Evolutionary conservation across 2,113 vertebrate genomes (phyloP).

Genomic region (Pelmatolapia mariae): DNA sequence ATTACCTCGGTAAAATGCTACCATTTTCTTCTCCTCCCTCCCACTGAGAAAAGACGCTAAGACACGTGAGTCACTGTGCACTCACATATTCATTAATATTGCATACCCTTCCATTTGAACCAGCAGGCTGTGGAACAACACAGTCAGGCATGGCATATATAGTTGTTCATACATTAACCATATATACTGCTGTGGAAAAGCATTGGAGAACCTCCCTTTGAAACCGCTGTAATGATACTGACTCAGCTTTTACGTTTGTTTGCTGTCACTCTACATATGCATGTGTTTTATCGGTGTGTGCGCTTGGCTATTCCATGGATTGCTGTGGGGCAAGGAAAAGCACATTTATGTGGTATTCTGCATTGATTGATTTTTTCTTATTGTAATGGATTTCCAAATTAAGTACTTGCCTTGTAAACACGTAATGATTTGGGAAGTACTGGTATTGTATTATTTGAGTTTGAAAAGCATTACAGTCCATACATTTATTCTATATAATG

Average conservation of each 20-base stretch:
- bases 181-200: neutral
- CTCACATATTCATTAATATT: conserved; percentile 60
- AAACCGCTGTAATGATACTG: neutral
- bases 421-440: neutral
- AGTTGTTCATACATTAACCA: conserved; percentile 39
- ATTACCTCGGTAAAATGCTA: neutral
- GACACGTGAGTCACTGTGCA: conserved; percentile 36
- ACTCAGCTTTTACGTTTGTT: neutral
- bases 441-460: neutral
- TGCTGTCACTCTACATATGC: neutral
- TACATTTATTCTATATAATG: neutral
- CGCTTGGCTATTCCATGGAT: neutral
- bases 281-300: neutral
- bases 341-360: neutral
- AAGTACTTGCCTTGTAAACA: neutral
- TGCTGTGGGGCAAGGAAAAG: neutral
- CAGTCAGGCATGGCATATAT: neutral
- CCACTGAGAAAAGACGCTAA: conserved; percentile 9
- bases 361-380: neutral
- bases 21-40: neutral
- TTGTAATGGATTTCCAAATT: neutral
- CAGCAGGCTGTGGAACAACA: conserved; percentile 23
- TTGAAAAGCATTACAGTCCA: neutral
- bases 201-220: neutral
- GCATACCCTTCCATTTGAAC: conserved; percentile 48